Base-by-base conservation (phyloP, 2,888 invertebrate species). In the Mamestra brassicae region DNA sequence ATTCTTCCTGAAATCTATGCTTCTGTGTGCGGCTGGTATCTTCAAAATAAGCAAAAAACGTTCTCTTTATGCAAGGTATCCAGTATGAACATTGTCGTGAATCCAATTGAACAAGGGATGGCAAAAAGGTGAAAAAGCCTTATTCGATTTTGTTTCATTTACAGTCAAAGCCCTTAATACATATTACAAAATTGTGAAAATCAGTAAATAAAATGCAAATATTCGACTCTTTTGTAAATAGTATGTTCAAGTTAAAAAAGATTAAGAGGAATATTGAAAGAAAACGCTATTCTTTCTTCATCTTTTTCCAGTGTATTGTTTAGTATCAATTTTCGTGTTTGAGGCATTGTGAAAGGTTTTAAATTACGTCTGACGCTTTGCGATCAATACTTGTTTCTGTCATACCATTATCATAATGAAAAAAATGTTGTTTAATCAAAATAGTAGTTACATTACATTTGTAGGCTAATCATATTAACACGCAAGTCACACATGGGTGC, bases 241-340 rank as follows among this genome's bases (percentile, higher is more conserved):
- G 58, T 73, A 72, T 72, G 73, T 72, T 50, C 73, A 58, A 4
- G 6, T 50, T 0, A 73, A 38, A 47, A 45, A 42, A 73, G 8
- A 36, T 73, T 74, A 5, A 74, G 42, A 45, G 72, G 74, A 36
- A 74, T 4, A 36, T 73, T 73, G 0, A 73, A 60, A 26, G 72
- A 34, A 60, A 60, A 60, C 0, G 74, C 73, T 34, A 73, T 34
- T 50, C 72, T 71, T 57, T 71, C 42, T 8, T 42, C 15, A n/a
- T 52, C 4, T 54, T 65, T 38, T 15, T 3, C 57, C 15, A 58
- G 15, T 15, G 2, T 58, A 58, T 58, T 34, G 7, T 15, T 26
- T 58, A 6, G 57, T 57, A 58, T 36, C 7, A 36, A 36, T 3
- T 58, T 36, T 17, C 15, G 36, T 17, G 7, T 8, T 58, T 17